Conservation (phyloP, 2,113 vertebrate genomes). For the Festucalex cinctus region DNA sequence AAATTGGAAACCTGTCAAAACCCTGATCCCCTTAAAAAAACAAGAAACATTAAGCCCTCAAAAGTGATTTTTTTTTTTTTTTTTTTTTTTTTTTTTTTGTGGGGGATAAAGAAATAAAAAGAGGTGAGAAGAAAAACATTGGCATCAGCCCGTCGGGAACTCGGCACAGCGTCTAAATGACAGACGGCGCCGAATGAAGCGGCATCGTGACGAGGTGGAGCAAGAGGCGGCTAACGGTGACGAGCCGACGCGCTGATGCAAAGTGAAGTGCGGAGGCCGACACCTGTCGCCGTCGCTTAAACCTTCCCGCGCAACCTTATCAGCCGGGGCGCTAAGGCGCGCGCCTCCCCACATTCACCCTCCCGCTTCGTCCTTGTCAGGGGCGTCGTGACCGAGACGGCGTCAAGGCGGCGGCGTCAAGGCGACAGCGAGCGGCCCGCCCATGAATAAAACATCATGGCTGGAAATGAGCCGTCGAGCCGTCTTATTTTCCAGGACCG, state of each 20-base stretch:
- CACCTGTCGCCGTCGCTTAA: constrained; percentile 2
- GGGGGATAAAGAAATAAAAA: not conserved
- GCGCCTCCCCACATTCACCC: not conserved
- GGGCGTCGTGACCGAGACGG: not conserved
- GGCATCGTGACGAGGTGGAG: not conserved
- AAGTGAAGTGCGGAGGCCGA: not conserved
- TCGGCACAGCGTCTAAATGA: not conserved
- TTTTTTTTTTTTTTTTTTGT: not conserved
- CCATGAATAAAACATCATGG: constrained; percentile 4
- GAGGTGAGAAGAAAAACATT: not conserved
- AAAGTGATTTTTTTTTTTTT: not conserved
- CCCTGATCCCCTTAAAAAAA: too few species aligned
- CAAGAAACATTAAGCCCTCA: not conserved
- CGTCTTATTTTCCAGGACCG: not conserved
- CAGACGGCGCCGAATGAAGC: not conserved
- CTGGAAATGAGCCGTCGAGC: not conserved
- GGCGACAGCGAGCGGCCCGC: not conserved
- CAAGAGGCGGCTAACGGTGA: not conserved
- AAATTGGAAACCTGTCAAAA: not conserved
- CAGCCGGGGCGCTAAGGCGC: not conserved
- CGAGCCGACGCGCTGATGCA: constrained; percentile 3
- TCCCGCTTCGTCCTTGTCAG: constrained; percentile 1
- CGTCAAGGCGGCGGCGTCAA: not conserved
- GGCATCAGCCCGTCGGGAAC: not conserved
- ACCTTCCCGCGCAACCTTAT: not conserved